Evolutionary conservation across 35 echinoderm and acorn worm species (phyloP).

Genomic region (Apostichopus japonicus): DNA sequence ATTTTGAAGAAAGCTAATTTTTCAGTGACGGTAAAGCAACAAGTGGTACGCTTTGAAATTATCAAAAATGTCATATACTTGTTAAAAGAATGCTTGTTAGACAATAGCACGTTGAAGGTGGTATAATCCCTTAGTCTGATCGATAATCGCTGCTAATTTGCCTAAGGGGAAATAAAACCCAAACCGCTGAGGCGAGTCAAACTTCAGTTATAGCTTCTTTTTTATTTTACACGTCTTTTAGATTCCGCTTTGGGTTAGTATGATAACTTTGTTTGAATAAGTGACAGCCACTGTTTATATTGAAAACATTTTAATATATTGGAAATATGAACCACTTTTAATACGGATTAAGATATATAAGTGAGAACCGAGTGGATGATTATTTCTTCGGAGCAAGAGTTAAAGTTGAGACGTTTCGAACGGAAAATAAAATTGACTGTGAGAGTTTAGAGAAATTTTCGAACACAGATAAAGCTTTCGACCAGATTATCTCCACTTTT

Average conservation of each 20-base stretch:
- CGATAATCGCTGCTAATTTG: slow-evolving; percentile 40
- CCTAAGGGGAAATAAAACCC: slow-evolving; percentile 3
- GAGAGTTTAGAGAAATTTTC: no score
- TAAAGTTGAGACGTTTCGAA: no score
- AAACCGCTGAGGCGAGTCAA: slow-evolving; percentile 48
- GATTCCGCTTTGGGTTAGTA: background rate
- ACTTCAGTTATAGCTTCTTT: background rate
- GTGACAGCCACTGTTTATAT: background rate
- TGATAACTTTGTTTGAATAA: background rate
- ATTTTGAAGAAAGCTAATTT: background rate
- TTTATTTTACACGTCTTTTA: background rate
- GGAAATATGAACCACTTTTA: no score
- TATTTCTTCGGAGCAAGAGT: no score
- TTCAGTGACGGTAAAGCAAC: background rate
- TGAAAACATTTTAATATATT: no score
- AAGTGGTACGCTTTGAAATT: background rate
- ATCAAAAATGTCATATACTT: background rate
- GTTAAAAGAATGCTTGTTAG: slow-evolving; percentile 24
- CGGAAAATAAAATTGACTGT: no score
- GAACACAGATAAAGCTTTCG: no score
- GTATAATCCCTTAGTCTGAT: slow-evolving; percentile 30
- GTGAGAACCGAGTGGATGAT: no score
- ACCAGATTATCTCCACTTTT: no score
- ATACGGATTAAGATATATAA: no score
- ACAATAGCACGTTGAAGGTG: slow-evolving; percentile 28